Percentiles rank a stretch among this genome's conserved stretches.
These are phyloP conservation scores for Ranitomeya variabilis DNA, from an alignment of 2,113 vertebrate genomes.

Conservation along the genomic window DNA sequence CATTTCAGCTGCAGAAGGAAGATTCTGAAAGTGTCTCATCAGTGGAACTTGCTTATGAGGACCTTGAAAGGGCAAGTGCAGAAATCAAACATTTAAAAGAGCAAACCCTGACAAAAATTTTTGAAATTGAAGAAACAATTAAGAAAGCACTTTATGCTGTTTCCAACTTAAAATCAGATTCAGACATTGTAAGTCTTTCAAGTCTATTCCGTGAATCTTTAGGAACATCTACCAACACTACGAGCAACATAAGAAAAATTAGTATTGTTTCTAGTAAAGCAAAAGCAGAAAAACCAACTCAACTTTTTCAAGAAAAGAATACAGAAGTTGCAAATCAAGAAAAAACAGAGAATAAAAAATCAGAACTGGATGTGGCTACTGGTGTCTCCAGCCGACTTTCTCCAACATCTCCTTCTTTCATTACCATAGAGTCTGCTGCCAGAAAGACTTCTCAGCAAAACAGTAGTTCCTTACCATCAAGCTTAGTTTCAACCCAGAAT, in stretches of 20 bases:
- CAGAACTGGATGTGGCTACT: slow-evolving; percentile 56
- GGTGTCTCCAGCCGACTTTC: slow-evolving; percentile 69
- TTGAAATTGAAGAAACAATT: slow-evolving; percentile 88
- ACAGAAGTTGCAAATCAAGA: slow-evolving; percentile 45
- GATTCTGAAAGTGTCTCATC: slow-evolving; percentile 71
- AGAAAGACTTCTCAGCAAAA: slow-evolving; percentile 70
- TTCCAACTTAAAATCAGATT: slow-evolving; percentile 87
- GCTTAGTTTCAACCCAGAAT: slow-evolving; percentile 50
- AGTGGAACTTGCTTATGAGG: slow-evolving; percentile 83
- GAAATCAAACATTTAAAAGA: slow-evolving; percentile 89
- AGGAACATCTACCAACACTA: slow-evolving; percentile 65
- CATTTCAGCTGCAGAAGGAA: slow-evolving; percentile 59
- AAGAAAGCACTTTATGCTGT: slow-evolving; percentile 91
- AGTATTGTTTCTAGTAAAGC: slow-evolving; percentile 76
- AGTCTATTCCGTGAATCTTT: slow-evolving; percentile 85
- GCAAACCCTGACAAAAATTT: slow-evolving; percentile 86
- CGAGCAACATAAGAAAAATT: slow-evolving; percentile 76
- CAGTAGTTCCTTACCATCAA: background rate
- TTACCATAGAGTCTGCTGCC: slow-evolving; percentile 82
- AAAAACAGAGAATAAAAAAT: slow-evolving; percentile 50
- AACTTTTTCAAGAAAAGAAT: slow-evolving; percentile 43
- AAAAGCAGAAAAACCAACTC: slow-evolving; percentile 58
- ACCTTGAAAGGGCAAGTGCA: slow-evolving; percentile 86
- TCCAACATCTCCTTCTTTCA: slow-evolving; percentile 82
- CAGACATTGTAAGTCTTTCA: slow-evolving; percentile 79